phyloP scores from a whole-genome alignment of 1,140 invertebrate genomes.

The Panagrolaimus sp. region DNA sequence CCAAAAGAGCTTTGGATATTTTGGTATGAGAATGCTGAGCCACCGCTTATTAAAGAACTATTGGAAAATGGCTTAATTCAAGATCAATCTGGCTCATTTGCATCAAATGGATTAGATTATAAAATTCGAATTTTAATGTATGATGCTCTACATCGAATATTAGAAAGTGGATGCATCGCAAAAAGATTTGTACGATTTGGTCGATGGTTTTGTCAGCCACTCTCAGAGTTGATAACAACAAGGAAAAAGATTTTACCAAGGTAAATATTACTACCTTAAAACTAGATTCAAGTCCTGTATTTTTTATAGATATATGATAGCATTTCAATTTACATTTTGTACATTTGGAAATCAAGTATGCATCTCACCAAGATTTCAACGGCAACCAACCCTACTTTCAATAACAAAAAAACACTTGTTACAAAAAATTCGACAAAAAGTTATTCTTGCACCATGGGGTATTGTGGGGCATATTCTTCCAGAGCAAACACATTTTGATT shows the following conservation, averaged over 20 bases:
- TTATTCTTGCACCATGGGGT: conserved; percentile 43
- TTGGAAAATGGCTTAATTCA: conserved; percentile 9
- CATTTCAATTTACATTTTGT: conserved; percentile 35
- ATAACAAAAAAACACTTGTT: conserved; percentile 24
- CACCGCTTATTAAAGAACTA: conserved; percentile 8
- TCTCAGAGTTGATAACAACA: conserved; percentile 18
- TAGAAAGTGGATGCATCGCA: conserved; percentile 16
- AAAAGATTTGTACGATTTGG: conserved; percentile 39
- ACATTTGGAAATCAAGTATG: conserved; percentile 44
- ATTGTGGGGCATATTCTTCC: conserved; percentile 32
- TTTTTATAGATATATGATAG: conserved; percentile 30
- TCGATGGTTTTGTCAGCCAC: conserved; percentile 31
- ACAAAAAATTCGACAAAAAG: conserved; percentile 21
- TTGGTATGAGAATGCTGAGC: conserved; percentile 28
- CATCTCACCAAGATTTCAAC: conserved; percentile 27
- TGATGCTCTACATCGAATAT: conserved; percentile 37
- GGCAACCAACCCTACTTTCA: conserved; percentile 31
- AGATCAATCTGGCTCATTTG: conserved; percentile 11
- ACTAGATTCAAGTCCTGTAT: neutral
- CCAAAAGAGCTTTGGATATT: conserved; percentile 45
- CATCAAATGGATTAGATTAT: conserved; percentile 25
- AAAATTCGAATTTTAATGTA: conserved; percentile 42
- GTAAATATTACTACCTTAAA: neutral
- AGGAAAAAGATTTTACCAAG: neutral
- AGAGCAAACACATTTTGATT: conserved; percentile 25